Evolutionary conservation across 2,888 invertebrate genomes (phyloP), one percentile per base, ranked within the genome.

Genomic region (Seira ritae): DNA sequence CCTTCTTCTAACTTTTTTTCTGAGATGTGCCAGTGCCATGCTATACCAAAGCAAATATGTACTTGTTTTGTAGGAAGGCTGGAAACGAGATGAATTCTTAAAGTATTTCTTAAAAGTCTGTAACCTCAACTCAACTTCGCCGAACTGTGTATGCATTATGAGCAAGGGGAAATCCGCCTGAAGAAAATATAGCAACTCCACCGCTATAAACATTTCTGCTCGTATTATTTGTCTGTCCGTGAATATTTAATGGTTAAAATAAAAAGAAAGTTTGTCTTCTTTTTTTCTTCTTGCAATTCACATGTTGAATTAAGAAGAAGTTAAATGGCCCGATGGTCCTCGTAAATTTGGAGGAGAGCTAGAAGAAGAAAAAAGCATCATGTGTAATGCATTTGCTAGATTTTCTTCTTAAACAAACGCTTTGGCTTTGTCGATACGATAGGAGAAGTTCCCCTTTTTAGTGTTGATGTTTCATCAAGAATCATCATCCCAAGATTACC

Each of bases 301-400:
- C 65, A 74, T 74, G 78, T 72, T 74, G 83, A 83, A 83, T 83
- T 80, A 80, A 85, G 80, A 78, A 83, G 12, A 42, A 83, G 82
- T 73, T 83, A 83, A 83, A 83, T 83, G 82, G 77, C 80, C 80
- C 73, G 84, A 86, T 85, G 85, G 84, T 75, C 80, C 86, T 86
- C 87, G 72, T 87, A 86, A 87, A 87, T 87, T 86, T 42, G 12
- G 42, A 42, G 42, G 85, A 82, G 77, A 73, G 75, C 79, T 68
- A 84, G 73, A 60, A 60, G 60, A 19, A 60, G 60, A 60, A 19
- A 60, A 19, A 60, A n/a, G 60, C n/a, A 65, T 77, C 83, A 83
- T 83, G 78, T 82, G 74, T 19, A 76, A 37, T 67, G 23, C 65
- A 75, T 75, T 74, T 23, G 22, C 66, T 46, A 67, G 37, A 12